A percentile compares a stretch with the other conserved stretches of the same genome.
phyloP scores from a whole-genome alignment of 2,113 vertebrate genomes.

The Tympanuchus pallidicinctus region DNA sequence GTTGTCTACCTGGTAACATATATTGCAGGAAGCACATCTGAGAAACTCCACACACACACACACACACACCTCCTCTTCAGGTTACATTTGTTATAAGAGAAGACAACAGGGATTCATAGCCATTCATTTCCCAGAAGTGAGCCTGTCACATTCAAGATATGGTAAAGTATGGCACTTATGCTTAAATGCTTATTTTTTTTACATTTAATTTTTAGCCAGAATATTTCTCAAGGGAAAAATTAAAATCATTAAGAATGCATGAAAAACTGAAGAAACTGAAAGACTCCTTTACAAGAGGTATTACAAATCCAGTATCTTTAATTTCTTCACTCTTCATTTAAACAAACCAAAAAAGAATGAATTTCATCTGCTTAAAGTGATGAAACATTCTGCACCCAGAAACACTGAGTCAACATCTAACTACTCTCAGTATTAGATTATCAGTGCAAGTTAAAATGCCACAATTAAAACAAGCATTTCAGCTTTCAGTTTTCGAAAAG shows the following conservation, averaged over 20 bases:
- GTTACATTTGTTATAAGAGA: neutral
- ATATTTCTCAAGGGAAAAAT: neutral
- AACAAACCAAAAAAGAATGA: neutral
- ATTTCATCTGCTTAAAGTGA: neutral
- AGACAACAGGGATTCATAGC: neutral
- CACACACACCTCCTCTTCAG: neutral
- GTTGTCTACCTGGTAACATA: fast-evolving
- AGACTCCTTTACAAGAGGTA: neutral
- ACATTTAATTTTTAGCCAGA: neutral
- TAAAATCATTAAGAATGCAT: neutral
- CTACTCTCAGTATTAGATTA: neutral
- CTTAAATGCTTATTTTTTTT: neutral
- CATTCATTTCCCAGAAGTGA: fast-evolving
- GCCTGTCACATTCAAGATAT: fast-evolving
- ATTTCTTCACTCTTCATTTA: neutral
- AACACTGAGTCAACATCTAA: neutral
- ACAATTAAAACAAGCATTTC: neutral
- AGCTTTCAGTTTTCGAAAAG: neutral
- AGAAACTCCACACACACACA: neutral
- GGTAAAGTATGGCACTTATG: fast-evolving
- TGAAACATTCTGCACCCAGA: neutral
- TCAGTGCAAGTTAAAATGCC: neutral
- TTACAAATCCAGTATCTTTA: neutral
- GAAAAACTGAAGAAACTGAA: neutral
- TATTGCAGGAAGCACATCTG: no score